phyloP scores from a whole-genome alignment of 2,888 invertebrate species.

The Epistrophella euchroma region DNA sequence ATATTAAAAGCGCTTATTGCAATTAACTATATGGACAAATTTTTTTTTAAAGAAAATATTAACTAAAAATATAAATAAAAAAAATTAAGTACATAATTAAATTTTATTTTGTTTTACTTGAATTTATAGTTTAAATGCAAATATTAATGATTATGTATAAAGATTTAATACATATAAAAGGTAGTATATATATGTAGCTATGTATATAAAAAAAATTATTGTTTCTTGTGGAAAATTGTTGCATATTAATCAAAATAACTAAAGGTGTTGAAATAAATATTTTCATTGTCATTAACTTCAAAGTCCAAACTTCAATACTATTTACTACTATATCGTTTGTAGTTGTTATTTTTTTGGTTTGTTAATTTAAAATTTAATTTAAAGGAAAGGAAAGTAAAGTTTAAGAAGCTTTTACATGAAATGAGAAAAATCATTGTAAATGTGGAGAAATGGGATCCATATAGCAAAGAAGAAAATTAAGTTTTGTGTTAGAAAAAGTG shows the following conservation, averaged over 20 bases:
- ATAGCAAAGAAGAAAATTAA: not conserved
- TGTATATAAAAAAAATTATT: not conserved
- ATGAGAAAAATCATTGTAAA: not conserved
- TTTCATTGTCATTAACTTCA: not conserved
- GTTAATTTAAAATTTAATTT: not conserved
- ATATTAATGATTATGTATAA: not conserved
- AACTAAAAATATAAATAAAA: not conserved
- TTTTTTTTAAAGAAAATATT: not conserved
- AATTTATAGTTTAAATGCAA: conserved; percentile 28
- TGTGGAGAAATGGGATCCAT: not conserved
- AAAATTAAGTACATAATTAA: conserved; percentile 8
- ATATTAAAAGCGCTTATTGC: not conserved
- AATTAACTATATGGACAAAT: conserved; percentile 6
- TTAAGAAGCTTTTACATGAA: not conserved
- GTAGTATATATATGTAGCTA: not conserved
- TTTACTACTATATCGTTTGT: not conserved
- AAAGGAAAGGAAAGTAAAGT: conserved; percentile 2
- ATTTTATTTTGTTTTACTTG: conserved; percentile 7
- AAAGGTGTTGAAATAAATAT: not conserved
- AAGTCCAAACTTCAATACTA: conserved; percentile 4
- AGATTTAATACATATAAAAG: not conserved
- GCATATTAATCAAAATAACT: not conserved
- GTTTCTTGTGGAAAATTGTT: not conserved
- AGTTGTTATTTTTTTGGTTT: not conserved
- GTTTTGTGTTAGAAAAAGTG: conserved; percentile 1